phyloP scores from a whole-genome alignment of 2,113 vertebrate genomes.

The Axis porcinus region DNA sequence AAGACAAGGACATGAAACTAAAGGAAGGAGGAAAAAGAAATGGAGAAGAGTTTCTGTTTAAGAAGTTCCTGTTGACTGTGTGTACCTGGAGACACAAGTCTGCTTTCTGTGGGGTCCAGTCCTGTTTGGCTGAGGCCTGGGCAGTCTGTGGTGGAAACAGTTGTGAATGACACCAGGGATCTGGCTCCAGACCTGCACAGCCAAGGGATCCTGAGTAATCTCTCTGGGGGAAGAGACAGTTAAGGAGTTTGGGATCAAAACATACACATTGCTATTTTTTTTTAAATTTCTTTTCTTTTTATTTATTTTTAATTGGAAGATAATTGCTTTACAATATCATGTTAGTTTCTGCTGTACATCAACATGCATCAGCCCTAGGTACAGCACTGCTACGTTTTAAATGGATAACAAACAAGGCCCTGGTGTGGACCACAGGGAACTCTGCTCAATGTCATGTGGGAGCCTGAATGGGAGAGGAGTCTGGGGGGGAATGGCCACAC shows the following conservation, averaged over 20 bases:
- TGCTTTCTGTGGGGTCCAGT: neutral
- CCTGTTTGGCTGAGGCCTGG: neutral
- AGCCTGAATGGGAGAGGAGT: neutral
- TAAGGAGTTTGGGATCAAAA: neutral
- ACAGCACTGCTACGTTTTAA: neutral
- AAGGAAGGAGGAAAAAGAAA: neutral
- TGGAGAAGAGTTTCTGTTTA: neutral
- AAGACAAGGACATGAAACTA: neutral
- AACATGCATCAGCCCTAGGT: neutral
- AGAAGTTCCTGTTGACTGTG: neutral
- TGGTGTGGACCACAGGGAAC: neutral
- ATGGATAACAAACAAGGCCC: neutral
- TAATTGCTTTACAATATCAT: neutral
- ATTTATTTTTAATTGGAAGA: neutral
- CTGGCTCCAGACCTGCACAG: neutral
- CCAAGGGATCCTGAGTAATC: neutral
- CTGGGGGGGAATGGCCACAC: neutral
- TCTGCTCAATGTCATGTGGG: neutral
- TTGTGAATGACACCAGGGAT: neutral
- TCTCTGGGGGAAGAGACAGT: neutral
- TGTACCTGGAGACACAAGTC: neutral
- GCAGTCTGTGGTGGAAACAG: neutral
- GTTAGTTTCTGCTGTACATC: neutral
- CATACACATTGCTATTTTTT: neutral
- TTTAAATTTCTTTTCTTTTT: neutral